A percentile compares a stretch with the other conserved stretches of the same genome.
These are phyloP conservation scores for Euura saliciscinereae DNA, from an alignment of 1,140 invertebrate species.

Conservation along the genomic window DNA sequence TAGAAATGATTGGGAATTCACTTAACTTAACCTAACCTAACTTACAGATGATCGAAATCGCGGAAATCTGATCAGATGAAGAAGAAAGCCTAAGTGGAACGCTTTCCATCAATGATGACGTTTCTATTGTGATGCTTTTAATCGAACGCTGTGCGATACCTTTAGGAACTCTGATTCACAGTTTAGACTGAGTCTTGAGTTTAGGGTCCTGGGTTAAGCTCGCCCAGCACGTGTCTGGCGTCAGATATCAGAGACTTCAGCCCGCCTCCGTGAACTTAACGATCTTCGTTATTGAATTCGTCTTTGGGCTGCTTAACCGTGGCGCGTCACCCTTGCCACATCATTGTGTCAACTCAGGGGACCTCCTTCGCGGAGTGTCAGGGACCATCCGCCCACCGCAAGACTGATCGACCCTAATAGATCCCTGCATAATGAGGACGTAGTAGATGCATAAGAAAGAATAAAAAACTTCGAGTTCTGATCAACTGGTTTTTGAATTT, in stretches of 20 bases:
- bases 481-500: too few species aligned
- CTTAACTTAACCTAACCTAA: too few species aligned
- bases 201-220: neutral
- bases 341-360: constrained; percentile 34
- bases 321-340: constrained; percentile 25
- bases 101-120: too few species aligned
- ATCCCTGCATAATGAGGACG: constrained; percentile 44
- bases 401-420: constrained; percentile 55
- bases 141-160: neutral
- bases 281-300: constrained; percentile 58
- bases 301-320: constrained; percentile 35
- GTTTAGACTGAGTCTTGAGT: too few species aligned
- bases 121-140: too few species aligned
- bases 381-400: constrained; percentile 44
- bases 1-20: too few species aligned
- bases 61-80: too few species aligned
- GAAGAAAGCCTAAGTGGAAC: too few species aligned
- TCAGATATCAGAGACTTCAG: constrained; percentile 49
- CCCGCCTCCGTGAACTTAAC: constrained; percentile 40
- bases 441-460: constrained; percentile 12
- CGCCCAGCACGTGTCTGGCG: constrained; percentile 53
- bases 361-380: constrained; percentile 47
- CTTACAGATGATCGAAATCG: too few species aligned
- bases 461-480: neutral
- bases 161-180: too few species aligned